Conservation (phyloP, 1,140 invertebrate species). For the Hestina assimilis region DNA sequence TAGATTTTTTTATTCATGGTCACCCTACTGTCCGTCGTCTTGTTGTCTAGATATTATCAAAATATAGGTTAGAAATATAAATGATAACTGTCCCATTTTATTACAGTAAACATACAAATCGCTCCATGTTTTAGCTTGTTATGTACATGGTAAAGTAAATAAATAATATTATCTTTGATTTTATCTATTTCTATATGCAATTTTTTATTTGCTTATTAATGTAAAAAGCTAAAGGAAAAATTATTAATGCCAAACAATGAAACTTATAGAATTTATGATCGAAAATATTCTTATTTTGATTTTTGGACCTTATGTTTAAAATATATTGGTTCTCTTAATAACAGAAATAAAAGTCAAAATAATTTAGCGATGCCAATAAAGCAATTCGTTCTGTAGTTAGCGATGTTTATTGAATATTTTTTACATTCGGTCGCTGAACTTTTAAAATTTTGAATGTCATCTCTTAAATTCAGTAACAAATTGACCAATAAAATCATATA, state of each 20-base stretch:
- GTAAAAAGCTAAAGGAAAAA: neutral
- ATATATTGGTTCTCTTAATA: neutral
- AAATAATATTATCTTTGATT: no score
- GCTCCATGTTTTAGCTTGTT: neutral
- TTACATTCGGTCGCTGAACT: neutral
- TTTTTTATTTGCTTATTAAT: neutral
- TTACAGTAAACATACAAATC: neutral
- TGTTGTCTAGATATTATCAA: conserved; percentile 24
- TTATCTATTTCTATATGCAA: no score
- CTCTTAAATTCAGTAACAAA: no score
- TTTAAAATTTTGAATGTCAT: neutral
- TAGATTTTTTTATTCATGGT: no score
- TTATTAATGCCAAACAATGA: neutral
- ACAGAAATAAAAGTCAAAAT: neutral
- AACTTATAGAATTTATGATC: no score
- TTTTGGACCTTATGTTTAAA: no score
- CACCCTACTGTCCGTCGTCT: conserved; percentile 16
- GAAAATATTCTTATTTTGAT: no score
- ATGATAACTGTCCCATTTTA: conserved; percentile 14
- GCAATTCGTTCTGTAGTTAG: neutral
- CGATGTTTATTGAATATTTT: neutral
- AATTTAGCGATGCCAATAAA: neutral
- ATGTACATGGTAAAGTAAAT: neutral
- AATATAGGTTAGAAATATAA: conserved; percentile 19
- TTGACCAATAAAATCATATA: no score